Percentiles rank a stretch among this genome's conserved stretches.
phyloP scores from a whole-genome alignment of 2,888 invertebrate species.

The Aspidapion aeneum region DNA sequence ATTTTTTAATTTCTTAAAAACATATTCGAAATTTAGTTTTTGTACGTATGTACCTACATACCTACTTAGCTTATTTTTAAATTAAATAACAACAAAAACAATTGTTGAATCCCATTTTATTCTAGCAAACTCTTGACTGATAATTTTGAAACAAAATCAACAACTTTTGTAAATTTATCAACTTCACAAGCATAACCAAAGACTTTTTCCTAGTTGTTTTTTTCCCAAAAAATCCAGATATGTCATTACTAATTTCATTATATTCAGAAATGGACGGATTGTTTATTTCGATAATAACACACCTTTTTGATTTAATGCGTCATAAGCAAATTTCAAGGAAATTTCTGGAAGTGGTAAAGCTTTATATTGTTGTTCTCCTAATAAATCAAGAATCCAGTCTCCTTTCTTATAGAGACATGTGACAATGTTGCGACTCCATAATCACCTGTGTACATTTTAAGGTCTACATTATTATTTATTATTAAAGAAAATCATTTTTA shows the following conservation, averaged over 20 bases:
- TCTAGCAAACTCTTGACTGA: slow-evolving; percentile 41
- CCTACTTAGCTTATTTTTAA: too few relatives aligned
- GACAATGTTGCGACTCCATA: slow-evolving; percentile 56
- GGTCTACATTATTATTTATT: slow-evolving; percentile 38
- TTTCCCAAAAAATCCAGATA: slow-evolving; percentile 61
- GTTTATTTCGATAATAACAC: slow-evolving; percentile 60
- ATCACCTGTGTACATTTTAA: slow-evolving; percentile 49
- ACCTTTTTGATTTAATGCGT: too few relatives aligned
- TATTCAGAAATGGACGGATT: slow-evolving; percentile 50
- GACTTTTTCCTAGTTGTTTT: slow-evolving; percentile 50
- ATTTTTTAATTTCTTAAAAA: too few relatives aligned
- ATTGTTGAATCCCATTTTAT: too few relatives aligned
- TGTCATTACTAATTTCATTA: slow-evolving; percentile 41
- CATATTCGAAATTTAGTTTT: too few relatives aligned
- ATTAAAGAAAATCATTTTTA: too few relatives aligned
- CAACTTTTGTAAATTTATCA: slow-evolving; percentile 54
- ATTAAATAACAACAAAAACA: too few relatives aligned
- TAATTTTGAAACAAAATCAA: slow-evolving; percentile 55
- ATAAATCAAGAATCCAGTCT: slow-evolving; percentile 38
- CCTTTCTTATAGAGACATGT: slow-evolving; percentile 43
- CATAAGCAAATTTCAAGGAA: slow-evolving; percentile 59
- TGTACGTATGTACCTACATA: too few relatives aligned
- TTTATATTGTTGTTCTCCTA: slow-evolving; percentile 25
- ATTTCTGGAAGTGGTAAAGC: slow-evolving; percentile 54
- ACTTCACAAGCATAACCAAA: slow-evolving; percentile 62